Evolutionary conservation across 2,888 invertebrate genomes (phyloP).

Genomic region (Lumbricus terrestris): DNA sequence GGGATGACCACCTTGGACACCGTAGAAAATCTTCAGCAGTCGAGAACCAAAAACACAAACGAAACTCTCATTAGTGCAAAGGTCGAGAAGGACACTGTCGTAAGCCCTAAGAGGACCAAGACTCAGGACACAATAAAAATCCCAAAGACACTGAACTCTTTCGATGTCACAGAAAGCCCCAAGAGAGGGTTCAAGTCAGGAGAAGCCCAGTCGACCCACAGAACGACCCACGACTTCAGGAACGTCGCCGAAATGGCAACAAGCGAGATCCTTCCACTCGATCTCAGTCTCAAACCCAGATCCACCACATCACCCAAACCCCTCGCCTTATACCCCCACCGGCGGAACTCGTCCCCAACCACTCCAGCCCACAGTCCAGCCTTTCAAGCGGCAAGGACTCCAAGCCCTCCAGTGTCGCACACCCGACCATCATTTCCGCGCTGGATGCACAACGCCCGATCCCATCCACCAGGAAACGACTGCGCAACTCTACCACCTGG

Average conservation of each 20-base stretch:
- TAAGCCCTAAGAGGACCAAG: no score
- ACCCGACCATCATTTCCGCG: not conserved
- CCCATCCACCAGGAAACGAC: not conserved
- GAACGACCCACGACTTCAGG: not conserved
- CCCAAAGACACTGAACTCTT: no score
- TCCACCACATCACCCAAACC: not conserved
- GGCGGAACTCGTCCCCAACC: not conserved
- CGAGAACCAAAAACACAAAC: not conserved
- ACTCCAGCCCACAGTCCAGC: not conserved
- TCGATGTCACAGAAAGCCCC: no score
- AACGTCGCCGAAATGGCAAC: constrained; percentile 8
- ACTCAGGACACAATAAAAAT: no score
- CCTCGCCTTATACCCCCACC: not conserved
- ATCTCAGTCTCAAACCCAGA: constrained; percentile 65
- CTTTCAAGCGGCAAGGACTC: not conserved
- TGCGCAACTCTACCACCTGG: constrained; percentile 7
- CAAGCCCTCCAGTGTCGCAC: not conserved
- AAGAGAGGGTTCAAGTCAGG: not conserved
- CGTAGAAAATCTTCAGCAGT: not conserved
- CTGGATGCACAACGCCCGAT: not conserved
- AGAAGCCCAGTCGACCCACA: not conserved
- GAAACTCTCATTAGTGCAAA: no score
- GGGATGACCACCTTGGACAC: no score
- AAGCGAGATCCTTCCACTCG: constrained; percentile 71
- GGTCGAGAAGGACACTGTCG: no score